Evolutionary conservation across 2,888 invertebrate genomes (phyloP), one percentile per base, ranked within the genome.

Genomic region (Limnephilus rhombicus): DNA sequence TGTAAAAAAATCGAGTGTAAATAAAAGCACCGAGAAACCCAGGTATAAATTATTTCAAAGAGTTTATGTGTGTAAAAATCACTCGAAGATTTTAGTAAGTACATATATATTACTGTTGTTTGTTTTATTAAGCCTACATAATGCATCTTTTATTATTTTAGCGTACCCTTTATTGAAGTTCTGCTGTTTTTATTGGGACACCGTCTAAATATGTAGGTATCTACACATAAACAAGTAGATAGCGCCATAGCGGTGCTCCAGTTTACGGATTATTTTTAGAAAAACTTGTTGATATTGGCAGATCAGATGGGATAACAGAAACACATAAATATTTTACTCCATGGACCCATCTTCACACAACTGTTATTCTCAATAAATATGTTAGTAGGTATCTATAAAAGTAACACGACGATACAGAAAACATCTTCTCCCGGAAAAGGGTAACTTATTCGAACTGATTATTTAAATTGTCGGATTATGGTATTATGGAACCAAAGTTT

Each of bases 251-350:
- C 85, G 41, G n/a, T 53, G 87, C 18, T 53, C 87, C 68, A 87
- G 49, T 53, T 87, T 53, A 11, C 18, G 15, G 87, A 15, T 31
- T 87, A 87, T 87, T 87, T 83, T 87, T 87, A 53, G 87, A 49
- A 87, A 34, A 18, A 87, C 87, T 87, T 87, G 87, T 87, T 87
- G 87, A 87, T 87, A 87, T 53, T 87, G 87, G 87, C 87, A 53
- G 31, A 87, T 87, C 87, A 29, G 45, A 31, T 68, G 87, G 83
- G 83, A 83, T 83, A 37, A 37, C 83, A 34, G 37, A 83, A 68
- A 68, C 68, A 68, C 68, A 68, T 68, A 7, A 68, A 68, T 68
- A 68, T 68, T 68, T 68, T 24, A n/a, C 68, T 68, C 68, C 68
- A 11, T 68, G 68, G 68, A n/a, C 68, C 68, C n/a, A n/a, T 68